Evolutionary conservation across 2,113 vertebrate genomes (phyloP), one percentile per base, ranked within the genome.

Genomic region (Piprites chloris): DNA sequence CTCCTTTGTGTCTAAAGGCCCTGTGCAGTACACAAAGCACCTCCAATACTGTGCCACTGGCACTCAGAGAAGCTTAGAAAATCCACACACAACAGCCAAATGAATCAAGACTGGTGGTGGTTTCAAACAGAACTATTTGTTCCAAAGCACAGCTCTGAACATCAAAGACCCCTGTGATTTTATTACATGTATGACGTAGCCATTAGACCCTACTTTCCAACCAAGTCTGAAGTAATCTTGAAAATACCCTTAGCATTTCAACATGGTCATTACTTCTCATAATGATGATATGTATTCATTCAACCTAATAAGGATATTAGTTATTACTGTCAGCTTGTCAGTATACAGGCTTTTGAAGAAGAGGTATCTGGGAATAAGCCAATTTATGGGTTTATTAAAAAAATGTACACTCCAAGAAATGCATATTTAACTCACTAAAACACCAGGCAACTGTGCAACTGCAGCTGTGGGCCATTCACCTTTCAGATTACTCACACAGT

Each of bases 281-380:
- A 87, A 95, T 44, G 74, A 84, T 46, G 87, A 95, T 75, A 90
- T 78, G 74, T 12, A 82, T 56, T 84, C 94, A 96, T 96, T 90
- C 84, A 42, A 89, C 52, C 68, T 89, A 93, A 87, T 89, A 82
- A 97, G 53, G 59, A 9, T 56, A 75, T 76, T 67, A 53, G 79
- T 69, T 85, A 77, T 35, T 74, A 55, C 77, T 73, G 49, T 37
- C 93, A 89, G 93, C 59, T 75, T 79, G 18, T 76, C 85, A 71
- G 42, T 8, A 15, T 9, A 46, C 3, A 11, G 39, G 49, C 59
- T 95, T 95, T 66, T 92, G 80, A 93, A 97, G 89, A 74, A 26
- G 35, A 32, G 24, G 13, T 59, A 44, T 83, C 46, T 42, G 55
- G 62, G 84, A 87, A 76, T 42, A 85, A 81, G 77, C 15, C 67